Conservation (phyloP, 2,797 vertebrate genomes). For the Danionella dracula region DNA sequence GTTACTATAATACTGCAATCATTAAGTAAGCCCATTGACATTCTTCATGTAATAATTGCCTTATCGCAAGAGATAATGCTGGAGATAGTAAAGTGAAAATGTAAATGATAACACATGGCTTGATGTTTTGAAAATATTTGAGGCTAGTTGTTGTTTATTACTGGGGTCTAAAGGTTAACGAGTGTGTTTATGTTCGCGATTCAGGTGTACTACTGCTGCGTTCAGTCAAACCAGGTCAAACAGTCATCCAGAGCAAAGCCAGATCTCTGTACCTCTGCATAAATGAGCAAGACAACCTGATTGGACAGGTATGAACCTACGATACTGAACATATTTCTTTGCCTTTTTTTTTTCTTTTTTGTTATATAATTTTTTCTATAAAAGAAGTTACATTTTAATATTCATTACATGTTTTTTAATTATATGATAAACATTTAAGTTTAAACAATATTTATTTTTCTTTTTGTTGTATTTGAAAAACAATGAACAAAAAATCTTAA, state of each 20-base stretch:
- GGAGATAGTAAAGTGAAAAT: neutral
- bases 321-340: neutral
- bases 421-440: too few relatives aligned
- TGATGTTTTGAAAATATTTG: neutral
- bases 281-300: conserved; percentile 55
- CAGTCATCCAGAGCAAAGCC: conserved; percentile 55
- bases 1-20: neutral
- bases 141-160: neutral
- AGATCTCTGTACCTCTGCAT: conserved; percentile 67
- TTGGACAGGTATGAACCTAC: conserved; percentile 56
- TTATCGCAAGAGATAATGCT: neutral
- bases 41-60: neutral
- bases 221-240: conserved; percentile 56
- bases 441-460: too few relatives aligned
- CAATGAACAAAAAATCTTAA: too few relatives aligned
- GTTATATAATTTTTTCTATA: too few relatives aligned
- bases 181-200: neutral
- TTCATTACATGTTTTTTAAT: too few relatives aligned
- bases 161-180: neutral
- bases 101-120: neutral
- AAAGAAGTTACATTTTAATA: too few relatives aligned
- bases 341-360: neutral
- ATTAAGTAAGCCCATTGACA: neutral
- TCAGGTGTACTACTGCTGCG: conserved; percentile 67
- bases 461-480: too few relatives aligned